Evolutionary conservation across 2,113 vertebrate species (phyloP), one percentile per base, ranked within the genome.

Genomic region (Gallinago undulata): DNA sequence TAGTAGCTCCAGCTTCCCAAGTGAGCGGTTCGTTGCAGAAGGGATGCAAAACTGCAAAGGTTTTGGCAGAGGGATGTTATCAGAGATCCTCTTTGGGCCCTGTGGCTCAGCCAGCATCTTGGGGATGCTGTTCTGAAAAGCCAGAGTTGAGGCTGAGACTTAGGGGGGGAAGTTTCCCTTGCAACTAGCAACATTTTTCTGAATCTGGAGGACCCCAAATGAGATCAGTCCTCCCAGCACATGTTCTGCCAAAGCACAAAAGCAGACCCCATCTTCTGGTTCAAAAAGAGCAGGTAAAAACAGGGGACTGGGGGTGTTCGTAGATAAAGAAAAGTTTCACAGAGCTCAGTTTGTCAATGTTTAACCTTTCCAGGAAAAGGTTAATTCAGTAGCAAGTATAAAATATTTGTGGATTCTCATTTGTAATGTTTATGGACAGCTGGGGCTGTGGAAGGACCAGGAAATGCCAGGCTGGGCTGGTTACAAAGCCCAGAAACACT

Each of bases 1-100:
- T 67, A 45, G 72, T 19, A 77, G 56, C 88, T 96, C 48, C 90
- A 87, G 88, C 64, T 92, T 92, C 79, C 92, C 83, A 56, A 81
- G 92, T 3, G 76, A 94, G 68, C 1, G 0, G 37, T 39, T 91
- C 22, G 7, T 37, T 55, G 75, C 75, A 86, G 41, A 67, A 80
- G 47, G 72, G 85, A 67, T 56, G 67, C 51, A 39, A 63, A 80
- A 30, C 8, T 39, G 82, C 59, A 13, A 43, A 69, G 39, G 25
- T 88, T 88, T 90, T 86, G 75, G 51, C 72, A 86, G 51, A n/a
- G 19, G 60, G 37, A n/a, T 86, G 30, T 41, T 88, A 68, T 67
- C 68, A 70, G 57, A 86, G 73, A 31, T 47, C 55, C 4, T 76
- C 17, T 83, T 47, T 67, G 78, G 87, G 14, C 45, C 24, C 13